Evolutionary conservation across 2,797 vertebrate species (phyloP).

Genomic region (Enteromius mattozi): DNA sequence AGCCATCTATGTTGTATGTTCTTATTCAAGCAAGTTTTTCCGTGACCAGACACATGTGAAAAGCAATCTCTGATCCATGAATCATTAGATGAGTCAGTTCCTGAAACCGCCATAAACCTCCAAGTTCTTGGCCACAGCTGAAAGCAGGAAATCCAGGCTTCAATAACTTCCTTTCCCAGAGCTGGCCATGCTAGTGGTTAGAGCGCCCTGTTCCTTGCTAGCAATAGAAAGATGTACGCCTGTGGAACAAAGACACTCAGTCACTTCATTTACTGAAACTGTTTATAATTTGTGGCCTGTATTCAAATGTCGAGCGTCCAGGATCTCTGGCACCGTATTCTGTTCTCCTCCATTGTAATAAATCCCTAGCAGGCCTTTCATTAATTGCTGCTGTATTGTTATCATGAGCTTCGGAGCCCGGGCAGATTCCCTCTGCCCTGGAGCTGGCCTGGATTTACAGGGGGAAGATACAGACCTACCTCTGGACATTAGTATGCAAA

Average conservation of each 20-base stretch:
- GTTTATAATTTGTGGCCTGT: constrained; percentile 89
- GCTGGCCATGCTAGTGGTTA: constrained; percentile 82
- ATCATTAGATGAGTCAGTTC: constrained; percentile 96
- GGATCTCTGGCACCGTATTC: constrained; percentile 73
- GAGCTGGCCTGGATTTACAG: constrained; percentile 72
- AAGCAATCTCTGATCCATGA: constrained; percentile 88
- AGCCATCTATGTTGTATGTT: constrained; percentile 52
- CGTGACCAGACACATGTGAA: constrained; percentile 84
- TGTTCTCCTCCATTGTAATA: constrained; percentile 71
- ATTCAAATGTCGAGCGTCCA: constrained; percentile 82
- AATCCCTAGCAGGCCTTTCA: constrained; percentile 75
- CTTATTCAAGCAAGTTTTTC: constrained; percentile 73
- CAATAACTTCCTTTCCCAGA: constrained; percentile 95
- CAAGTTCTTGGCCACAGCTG: constrained; percentile 88
- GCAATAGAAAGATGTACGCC: constrained; percentile 84
- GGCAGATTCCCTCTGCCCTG: constrained; percentile 66
- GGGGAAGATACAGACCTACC: constrained; percentile 63
- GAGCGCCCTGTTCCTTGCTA: constrained; percentile 81
- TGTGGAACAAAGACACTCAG: constrained; percentile 84
- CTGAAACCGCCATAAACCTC: constrained; percentile 94
- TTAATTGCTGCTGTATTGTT: constrained; percentile 74
- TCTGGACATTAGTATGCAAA: constrained; percentile 71
- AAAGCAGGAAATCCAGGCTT: constrained; percentile 96
- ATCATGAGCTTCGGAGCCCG: constrained; percentile 70
- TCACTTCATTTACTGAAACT: constrained; percentile 87